Evolutionary conservation across 35 echinoderm and acorn worm genomes (phyloP), one percentile per base, ranked within the genome.

Genomic region (Ophiothrix spiculata): DNA sequence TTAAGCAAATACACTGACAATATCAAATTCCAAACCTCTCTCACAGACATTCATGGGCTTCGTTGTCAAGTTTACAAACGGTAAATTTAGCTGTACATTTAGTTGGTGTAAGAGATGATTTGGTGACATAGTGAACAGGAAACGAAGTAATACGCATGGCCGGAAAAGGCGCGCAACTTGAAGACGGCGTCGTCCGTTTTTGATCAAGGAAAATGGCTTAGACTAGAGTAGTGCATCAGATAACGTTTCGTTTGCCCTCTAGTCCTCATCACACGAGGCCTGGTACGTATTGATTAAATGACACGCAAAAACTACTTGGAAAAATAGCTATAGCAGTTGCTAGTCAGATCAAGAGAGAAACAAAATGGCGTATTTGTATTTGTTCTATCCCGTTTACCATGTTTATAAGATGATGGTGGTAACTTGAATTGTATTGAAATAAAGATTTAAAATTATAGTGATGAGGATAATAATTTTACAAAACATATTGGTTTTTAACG

Each of bases 151-250:
- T 69, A 69, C 60, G 60, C 60, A 25, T 69, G 60, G 60, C 60
- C 60, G 60, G 60, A 69, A 69, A 69, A 69, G 60, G 60, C 60
- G 60, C 60, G 60, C 4, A 69, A 69, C 60, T 69, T 69, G 60
- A 69, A 69, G 60, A 69, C 3, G 16, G 17, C 29, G 60, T 69
- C 60, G 60, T 69, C 60, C 29, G 60, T n/a, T 69, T 1, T 4
- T 2, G 29, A 69, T 69, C 16, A 69, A 69, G 60, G 17, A 6
- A 69, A 69, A 69, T 69, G 60, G 60, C n/a, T n/a, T n/a, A n/a
- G n/a, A n/a, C n/a, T n/a, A n/a, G n/a, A 69, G 60, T 69, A 25
- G 17, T 69, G 60, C 23, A 69, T 69, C 29, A 28, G 60, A 28
- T 69, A 69, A 69, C 29, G 60, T 69, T 69, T 69, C 60, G 17